These are phyloP conservation scores for Penaeus chinensis DNA, from an alignment of 1,140 invertebrate genomes.

Conservation along the genomic window DNA sequence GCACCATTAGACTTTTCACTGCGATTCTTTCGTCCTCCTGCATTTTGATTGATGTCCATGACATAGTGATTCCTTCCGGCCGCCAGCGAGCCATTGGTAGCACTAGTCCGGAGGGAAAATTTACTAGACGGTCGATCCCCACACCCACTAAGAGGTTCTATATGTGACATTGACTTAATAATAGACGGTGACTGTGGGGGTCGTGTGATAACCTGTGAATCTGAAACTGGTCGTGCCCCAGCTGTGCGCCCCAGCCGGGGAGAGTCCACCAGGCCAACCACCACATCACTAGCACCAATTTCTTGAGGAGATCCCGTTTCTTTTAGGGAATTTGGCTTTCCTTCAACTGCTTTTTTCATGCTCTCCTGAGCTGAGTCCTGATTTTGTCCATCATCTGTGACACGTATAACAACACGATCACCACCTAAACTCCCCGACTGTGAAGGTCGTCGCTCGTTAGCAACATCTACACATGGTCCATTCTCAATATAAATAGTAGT, in stretches of 20 bases:
- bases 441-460: neutral
- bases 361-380: slow-evolving; percentile 1
- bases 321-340: slow-evolving; percentile 15
- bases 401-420: slow-evolving; percentile 47
- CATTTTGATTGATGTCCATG: slow-evolving; percentile 63
- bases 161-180: slow-evolving; percentile 61
- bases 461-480: slow-evolving; percentile 28
- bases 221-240: slow-evolving; percentile 44
- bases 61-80: slow-evolving; percentile 47
- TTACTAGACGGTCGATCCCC: slow-evolving; percentile 47
- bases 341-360: slow-evolving; percentile 15
- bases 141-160: slow-evolving; percentile 55
- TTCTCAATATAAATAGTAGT: slow-evolving; percentile 63
- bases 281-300: slow-evolving; percentile 54
- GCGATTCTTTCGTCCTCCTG: slow-evolving; percentile 57
- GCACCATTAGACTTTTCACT: slow-evolving; percentile 57
- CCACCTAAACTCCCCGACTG: neutral
- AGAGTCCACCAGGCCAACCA: slow-evolving; percentile 56
- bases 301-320: slow-evolving; percentile 32
- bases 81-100: slow-evolving; percentile 61
- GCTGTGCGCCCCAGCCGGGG: slow-evolving; percentile 28
- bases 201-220: slow-evolving; percentile 48
- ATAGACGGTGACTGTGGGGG: slow-evolving; percentile 47
- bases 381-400: slow-evolving; percentile 9
- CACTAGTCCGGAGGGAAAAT: slow-evolving; percentile 48